Base-by-base conservation (phyloP, 2,888 invertebrate genomes). In the Labia minor region DNA sequence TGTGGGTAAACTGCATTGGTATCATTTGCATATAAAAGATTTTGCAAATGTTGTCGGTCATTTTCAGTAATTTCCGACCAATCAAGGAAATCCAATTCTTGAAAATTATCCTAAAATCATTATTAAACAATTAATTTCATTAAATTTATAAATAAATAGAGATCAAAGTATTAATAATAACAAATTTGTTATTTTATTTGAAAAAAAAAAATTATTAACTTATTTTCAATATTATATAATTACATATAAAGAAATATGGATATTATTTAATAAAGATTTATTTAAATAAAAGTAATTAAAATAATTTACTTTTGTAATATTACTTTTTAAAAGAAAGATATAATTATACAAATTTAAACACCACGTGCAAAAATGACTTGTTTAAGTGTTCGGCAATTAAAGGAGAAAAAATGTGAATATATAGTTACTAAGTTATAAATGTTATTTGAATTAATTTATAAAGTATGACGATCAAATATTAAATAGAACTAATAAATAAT, bases 41-140 rank as follows among this genome's bases (percentile, higher is more conserved):
- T 81, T 76, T 84, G 81, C 72, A 87, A 81, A 75, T 82, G 82
- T 76, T 81, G 81, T 73, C 83, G 80, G 77, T 88, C 88, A 74
- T 82, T 82, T 78, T 85, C 86, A 78, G 85, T 86, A 76, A 87
- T 83, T 79, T 85, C 86, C 77, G 83, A 84, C 75, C 87, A 82
- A 82, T 88, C 87, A 80, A 89, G 82, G 81, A 88, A 89, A 80
- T 87, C 84, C 81, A 85, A 83, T 78, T 82, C 83, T 82, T 83
- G 80, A 75, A 82, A 81, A n/a, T n/a, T n/a, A n/a, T n/a, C n/a
- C n/a, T n/a, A n/a, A n/a, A n/a, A n/a, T n/a, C 61, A 63, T 66
- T 33, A 61, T 66, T 63, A 20, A 20, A 19, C 19, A 65, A 37
- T 65, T 16, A 6, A 67, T 8, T 37, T 49, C 19, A 49, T 19